Evolutionary conservation across 2,888 invertebrate genomes (phyloP).

Genomic region (Aspidiotus destructor): DNA sequence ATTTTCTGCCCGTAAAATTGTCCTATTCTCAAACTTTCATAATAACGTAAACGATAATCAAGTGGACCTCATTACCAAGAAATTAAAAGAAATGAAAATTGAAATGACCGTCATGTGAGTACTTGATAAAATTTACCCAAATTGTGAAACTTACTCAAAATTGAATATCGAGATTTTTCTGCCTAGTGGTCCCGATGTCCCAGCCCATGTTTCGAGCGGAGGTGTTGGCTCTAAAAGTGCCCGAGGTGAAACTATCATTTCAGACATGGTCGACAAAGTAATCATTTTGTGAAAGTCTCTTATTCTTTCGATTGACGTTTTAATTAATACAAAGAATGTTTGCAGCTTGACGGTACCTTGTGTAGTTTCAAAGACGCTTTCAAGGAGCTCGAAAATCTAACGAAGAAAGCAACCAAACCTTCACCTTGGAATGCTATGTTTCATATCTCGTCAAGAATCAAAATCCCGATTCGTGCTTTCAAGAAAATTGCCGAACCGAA

Average conservation of each 20-base stretch:
- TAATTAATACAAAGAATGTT: constrained; percentile 4
- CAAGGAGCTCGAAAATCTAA: constrained; percentile 50
- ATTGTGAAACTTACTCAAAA: background rate
- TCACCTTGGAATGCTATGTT: constrained; percentile 57
- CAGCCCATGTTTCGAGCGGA: constrained; percentile 36
- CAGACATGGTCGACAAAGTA: constrained; percentile 16
- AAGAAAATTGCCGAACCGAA: constrained; percentile 21
- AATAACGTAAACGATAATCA: constrained; percentile 46
- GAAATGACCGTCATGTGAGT: constrained; percentile 57
- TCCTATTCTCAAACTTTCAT: constrained; percentile 57
- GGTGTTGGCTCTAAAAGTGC: background rate
- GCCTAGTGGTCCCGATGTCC: constrained; percentile 40
- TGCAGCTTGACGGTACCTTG: constrained; percentile 43
- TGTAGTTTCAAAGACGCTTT: constrained; percentile 53
- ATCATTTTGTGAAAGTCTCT: background rate
- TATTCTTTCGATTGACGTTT: constrained; percentile 1
- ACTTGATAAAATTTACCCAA: constrained; percentile 39
- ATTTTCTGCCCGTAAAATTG: constrained; percentile 47
- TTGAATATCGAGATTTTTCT: background rate
- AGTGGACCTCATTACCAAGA: constrained; percentile 47
- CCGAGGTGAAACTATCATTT: constrained; percentile 18
- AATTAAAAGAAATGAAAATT: constrained; percentile 49
- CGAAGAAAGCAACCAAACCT: constrained; percentile 46
- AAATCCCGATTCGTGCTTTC: constrained; percentile 26
- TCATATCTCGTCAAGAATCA: constrained; percentile 36